phyloP scores from a whole-genome alignment of 2,888 invertebrate genomes.

The Exephanes ischioxanthus region DNA sequence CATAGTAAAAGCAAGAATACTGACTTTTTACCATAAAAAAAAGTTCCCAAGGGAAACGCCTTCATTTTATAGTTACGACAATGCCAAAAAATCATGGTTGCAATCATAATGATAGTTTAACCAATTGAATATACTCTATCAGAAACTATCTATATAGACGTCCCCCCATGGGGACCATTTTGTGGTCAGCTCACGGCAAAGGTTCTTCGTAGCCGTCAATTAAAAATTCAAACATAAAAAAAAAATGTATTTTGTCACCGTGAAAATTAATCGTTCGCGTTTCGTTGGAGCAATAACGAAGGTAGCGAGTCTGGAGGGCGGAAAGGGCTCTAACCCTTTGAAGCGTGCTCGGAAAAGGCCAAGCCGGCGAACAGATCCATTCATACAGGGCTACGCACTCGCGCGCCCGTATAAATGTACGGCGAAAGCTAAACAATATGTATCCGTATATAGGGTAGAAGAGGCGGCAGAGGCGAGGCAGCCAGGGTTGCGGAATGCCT shows the following conservation, averaged over 20 bases:
- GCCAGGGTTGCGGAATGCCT: slow-evolving; percentile 34
- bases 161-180: background rate
- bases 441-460: background rate
- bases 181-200: background rate
- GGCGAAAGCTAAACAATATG: slow-evolving; percentile 19
- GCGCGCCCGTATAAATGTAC: background rate
- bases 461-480: background rate
- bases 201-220: background rate
- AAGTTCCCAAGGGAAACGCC: too few species aligned
- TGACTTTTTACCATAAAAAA: too few species aligned
- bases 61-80: too few species aligned
- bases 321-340: background rate
- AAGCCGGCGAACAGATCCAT: background rate
- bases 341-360: slow-evolving; percentile 15
- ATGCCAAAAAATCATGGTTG: too few species aligned
- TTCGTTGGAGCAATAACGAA: slow-evolving; percentile 1
- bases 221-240: background rate
- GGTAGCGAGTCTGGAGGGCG: background rate
- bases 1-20: too few species aligned
- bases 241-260: background rate
- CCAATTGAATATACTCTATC: too few species aligned
- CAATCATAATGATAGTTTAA: too few species aligned
- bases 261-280: slow-evolving; percentile 3
- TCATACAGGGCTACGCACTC: slow-evolving; percentile 11
- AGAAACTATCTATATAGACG: too few species aligned